Evolutionary conservation across 2,797 vertebrate genomes (phyloP).

Genomic region (Cirrhinus mrigala): DNA sequence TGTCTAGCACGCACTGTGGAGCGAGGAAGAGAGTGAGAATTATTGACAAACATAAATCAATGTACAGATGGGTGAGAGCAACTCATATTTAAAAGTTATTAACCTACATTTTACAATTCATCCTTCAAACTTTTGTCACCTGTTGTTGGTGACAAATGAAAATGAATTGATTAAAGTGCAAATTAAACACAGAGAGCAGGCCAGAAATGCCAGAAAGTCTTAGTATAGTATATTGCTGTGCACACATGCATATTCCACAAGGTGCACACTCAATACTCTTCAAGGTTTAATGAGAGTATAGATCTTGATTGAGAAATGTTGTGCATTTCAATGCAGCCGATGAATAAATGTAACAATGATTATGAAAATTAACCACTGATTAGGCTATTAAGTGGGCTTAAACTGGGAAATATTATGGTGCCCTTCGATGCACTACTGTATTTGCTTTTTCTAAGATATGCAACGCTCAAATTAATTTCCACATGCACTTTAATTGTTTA

Average conservation of each 20-base stretch:
- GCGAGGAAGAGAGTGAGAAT: background rate
- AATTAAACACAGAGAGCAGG: background rate
- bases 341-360: slow-evolving; percentile 6
- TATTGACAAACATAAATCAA: slow-evolving; percentile 8
- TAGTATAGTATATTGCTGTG: background rate
- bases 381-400: background rate
- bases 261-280: background rate
- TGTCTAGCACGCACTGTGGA: background rate
- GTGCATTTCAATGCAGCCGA: background rate
- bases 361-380: slow-evolving; percentile 17
- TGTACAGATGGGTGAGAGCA: background rate
- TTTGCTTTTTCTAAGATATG: background rate
- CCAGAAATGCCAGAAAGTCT: background rate
- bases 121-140: background rate
- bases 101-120: background rate
- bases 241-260: background rate
- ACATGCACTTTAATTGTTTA: slow-evolving; percentile 5
- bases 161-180: background rate
- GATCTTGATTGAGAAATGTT: background rate
- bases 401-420: background rate
- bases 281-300: background rate
- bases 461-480: slow-evolving; percentile 1
- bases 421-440: background rate
- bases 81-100: background rate
- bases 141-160: background rate